Percentiles rank a stretch among this genome's conserved stretches.
phyloP scores from a whole-genome alignment of 2,888 invertebrate genomes.

The Apotomis turbidana region DNA sequence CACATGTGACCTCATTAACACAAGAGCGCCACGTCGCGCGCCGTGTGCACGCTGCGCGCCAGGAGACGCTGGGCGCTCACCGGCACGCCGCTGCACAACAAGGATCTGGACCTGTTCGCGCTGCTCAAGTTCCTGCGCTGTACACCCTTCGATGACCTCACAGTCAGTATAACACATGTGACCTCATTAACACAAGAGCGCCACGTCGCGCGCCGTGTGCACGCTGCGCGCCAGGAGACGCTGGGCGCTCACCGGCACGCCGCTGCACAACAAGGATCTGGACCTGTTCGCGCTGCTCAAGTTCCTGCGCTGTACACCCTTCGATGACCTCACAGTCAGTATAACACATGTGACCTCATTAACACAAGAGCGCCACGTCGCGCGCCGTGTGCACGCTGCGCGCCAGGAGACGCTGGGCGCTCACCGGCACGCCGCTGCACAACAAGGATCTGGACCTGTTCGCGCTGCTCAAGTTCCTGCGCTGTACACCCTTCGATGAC shows the following conservation, averaged over 20 bases:
- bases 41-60: conserved; percentile 86
- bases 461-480: conserved; percentile 91
- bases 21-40: conserved; percentile 89
- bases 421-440: conserved; percentile 98
- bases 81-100: conserved; percentile 98
- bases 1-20: too few species aligned
- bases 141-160: conserved; percentile 94
- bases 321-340: conserved; percentile 90
- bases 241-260: conserved; percentile 94
- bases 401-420: conserved; percentile 85
- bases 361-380: conserved; percentile 90
- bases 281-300: conserved; percentile 92
- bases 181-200: conserved; percentile 91
- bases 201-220: conserved; percentile 88
- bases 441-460: conserved; percentile 95
- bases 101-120: conserved; percentile 92
- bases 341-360: too few species aligned
- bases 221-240: conserved; percentile 84
- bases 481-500: conserved; percentile 95
- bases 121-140: conserved; percentile 92
- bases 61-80: conserved; percentile 89
- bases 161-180: conserved; percentile 72
- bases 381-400: conserved; percentile 86
- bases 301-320: conserved; percentile 93
- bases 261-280: conserved; percentile 96